Percentiles rank a stretch among this genome's conserved stretches.
These are phyloP conservation scores for Ispidina lecontei DNA, from an alignment of 2,797 vertebrate genomes.

Conservation along the genomic window DNA sequence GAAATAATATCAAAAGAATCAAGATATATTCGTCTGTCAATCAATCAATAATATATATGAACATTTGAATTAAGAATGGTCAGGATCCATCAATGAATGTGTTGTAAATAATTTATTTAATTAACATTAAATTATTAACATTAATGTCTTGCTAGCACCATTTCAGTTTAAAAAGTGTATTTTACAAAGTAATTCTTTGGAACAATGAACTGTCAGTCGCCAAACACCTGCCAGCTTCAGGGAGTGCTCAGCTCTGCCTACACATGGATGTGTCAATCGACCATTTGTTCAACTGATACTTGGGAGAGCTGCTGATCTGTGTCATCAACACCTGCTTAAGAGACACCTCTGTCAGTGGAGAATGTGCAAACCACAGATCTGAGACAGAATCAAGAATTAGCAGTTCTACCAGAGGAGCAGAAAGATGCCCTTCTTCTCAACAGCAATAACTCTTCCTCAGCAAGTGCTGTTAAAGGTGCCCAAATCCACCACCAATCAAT, in stretches of 20 bases:
- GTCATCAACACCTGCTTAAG: background rate
- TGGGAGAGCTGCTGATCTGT: background rate
- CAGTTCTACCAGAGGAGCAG: background rate
- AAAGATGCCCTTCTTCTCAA: background rate
- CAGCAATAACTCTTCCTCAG: background rate
- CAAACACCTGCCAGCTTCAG: background rate
- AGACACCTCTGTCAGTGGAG: background rate
- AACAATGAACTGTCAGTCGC: background rate
- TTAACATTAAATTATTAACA: background rate
- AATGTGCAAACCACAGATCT: background rate
- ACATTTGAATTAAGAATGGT: background rate
- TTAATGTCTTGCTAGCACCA: background rate
- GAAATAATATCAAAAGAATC: background rate
- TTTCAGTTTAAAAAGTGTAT: background rate
- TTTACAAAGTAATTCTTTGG: background rate
- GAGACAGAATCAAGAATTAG: background rate
- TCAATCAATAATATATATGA: background rate
- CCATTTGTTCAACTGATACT: background rate
- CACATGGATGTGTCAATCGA: background rate
- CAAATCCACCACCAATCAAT: accelerated
- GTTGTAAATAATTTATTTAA: background rate
- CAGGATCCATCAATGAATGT: background rate
- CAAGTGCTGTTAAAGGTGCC: background rate
- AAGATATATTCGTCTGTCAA: background rate
- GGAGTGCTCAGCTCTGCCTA: background rate